Evolutionary conservation across 2,888 invertebrate species (phyloP).

Genomic region (Macrophya annulata): DNA sequence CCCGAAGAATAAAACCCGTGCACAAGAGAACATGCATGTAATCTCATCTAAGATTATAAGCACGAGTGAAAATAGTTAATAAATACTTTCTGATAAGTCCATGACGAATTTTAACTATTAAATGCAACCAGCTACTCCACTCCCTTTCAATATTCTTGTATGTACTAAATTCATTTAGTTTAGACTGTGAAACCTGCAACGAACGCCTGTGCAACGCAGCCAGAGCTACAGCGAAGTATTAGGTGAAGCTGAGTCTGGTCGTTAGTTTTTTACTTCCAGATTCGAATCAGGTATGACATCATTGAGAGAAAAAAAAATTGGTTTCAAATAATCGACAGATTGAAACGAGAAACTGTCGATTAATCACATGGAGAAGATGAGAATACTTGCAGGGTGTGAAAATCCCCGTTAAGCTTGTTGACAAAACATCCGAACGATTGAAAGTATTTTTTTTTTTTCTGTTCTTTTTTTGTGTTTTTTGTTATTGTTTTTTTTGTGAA

Average conservation of each 20-base stretch:
- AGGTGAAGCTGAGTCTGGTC: not conserved
- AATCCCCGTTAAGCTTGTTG: conserved; percentile 64
- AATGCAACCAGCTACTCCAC: conserved; percentile 31
- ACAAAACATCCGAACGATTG: conserved; percentile 62
- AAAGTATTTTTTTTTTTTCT: conserved; percentile 6
- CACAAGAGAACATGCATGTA: conserved; percentile 60
- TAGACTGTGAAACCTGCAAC: not conserved
- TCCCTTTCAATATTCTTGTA: not conserved
- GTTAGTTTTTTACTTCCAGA: not conserved
- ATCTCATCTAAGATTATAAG: conserved; percentile 66
- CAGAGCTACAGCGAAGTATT: not conserved
- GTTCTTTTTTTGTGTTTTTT: conserved; percentile 28
- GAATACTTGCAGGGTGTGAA: conserved; percentile 67
- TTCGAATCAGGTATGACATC: conserved; percentile 2
- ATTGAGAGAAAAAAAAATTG: not conserved
- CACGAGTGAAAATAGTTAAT: conserved; percentile 64
- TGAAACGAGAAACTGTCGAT: conserved; percentile 28
- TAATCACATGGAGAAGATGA: conserved; percentile 33
- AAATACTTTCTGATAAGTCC: conserved; percentile 70
- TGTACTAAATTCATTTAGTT: conserved; percentile 5
- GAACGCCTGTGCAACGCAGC: conserved; percentile 38
- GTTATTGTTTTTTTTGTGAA: not conserved
- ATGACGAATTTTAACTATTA: conserved; percentile 61
- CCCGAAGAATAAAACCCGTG: conserved; percentile 69
- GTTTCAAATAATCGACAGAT: conserved; percentile 36